Conservation (phyloP, 2,888 invertebrate genomes). For the Lasioglossum marginatum region DNA sequence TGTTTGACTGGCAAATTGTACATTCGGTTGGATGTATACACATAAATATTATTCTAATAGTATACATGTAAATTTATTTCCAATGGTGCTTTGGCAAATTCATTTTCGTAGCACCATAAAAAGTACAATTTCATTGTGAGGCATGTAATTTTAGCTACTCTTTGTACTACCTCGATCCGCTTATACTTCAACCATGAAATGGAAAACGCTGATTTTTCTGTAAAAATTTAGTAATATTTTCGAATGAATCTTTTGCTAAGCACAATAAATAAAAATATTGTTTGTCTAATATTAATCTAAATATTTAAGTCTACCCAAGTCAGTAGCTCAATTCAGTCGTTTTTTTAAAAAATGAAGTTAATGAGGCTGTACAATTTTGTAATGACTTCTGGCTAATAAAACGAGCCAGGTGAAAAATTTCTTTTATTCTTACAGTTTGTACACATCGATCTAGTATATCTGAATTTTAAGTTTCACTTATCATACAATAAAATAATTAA, state of each 20-base stretch:
- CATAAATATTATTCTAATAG: slow-evolving; percentile 76
- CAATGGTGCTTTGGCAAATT: slow-evolving; percentile 76
- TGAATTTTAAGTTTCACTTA: slow-evolving; percentile 50
- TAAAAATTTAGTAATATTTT: slow-evolving; percentile 38
- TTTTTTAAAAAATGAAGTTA: slow-evolving; percentile 50
- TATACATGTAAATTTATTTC: slow-evolving; percentile 69
- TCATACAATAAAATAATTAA: slow-evolving; percentile 83
- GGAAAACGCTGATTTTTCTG: slow-evolving; percentile 34
- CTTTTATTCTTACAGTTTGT: slow-evolving; percentile 63
- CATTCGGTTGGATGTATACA: slow-evolving; percentile 64
- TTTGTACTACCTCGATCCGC: slow-evolving; percentile 67
- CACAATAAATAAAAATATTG: slow-evolving; percentile 67
- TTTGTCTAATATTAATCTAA: slow-evolving; percentile 51
- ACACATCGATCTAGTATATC: slow-evolving; percentile 50
- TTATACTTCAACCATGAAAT: slow-evolving; percentile 59
- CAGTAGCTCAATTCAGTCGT: slow-evolving; percentile 56
- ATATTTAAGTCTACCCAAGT: slow-evolving; percentile 41
- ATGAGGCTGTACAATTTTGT: slow-evolving; percentile 61
- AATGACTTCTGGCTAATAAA: slow-evolving; percentile 56
- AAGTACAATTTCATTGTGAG: slow-evolving; percentile 70
- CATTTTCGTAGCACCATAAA: slow-evolving; percentile 76
- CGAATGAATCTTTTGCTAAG: slow-evolving; percentile 60
- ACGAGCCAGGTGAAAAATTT: slow-evolving; percentile 37
- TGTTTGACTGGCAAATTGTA: slow-evolving; percentile 68
- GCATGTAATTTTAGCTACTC: slow-evolving; percentile 53